Evolutionary conservation across 2,888 invertebrate genomes (phyloP).

Genomic region (Pristionchus entomophagus): DNA sequence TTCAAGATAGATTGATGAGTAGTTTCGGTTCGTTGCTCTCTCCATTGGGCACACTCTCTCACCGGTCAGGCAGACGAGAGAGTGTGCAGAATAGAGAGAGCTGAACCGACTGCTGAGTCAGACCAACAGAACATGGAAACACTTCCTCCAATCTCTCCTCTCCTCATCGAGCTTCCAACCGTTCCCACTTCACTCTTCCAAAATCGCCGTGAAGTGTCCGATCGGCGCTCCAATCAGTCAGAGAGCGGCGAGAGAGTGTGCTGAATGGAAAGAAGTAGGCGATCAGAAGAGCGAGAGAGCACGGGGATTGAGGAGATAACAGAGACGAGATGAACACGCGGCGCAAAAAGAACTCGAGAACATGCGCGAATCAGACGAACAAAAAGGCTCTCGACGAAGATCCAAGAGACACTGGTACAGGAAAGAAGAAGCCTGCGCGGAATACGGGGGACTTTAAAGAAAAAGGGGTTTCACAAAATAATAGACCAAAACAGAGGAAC

Average conservation of each 20-base stretch:
- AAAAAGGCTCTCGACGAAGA: background rate
- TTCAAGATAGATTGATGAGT: too few relatives aligned
- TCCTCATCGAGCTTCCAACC: too few relatives aligned
- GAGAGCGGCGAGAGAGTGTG: background rate
- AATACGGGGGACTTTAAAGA: background rate
- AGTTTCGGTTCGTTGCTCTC: too few relatives aligned
- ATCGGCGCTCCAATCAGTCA: too few relatives aligned
- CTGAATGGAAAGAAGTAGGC: too few relatives aligned
- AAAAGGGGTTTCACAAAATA: background rate
- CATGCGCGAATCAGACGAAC: background rate
- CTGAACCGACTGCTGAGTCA: too few relatives aligned
- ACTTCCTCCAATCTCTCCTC: background rate
- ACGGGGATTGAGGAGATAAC: too few relatives aligned
- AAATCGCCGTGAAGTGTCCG: background rate
- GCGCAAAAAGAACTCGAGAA: constrained; percentile 22
- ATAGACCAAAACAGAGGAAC: background rate
- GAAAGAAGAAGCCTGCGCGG: background rate
- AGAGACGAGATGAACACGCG: background rate
- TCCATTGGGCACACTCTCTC: too few relatives aligned
- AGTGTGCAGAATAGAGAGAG: too few relatives aligned
- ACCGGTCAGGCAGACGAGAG: too few relatives aligned
- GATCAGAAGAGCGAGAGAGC: too few relatives aligned
- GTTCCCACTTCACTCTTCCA: background rate
- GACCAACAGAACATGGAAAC: too few relatives aligned
- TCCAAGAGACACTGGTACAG: background rate